phyloP scores from a whole-genome alignment of 2,797 vertebrate genomes.

The Hapalemur alaotrensis region DNA sequence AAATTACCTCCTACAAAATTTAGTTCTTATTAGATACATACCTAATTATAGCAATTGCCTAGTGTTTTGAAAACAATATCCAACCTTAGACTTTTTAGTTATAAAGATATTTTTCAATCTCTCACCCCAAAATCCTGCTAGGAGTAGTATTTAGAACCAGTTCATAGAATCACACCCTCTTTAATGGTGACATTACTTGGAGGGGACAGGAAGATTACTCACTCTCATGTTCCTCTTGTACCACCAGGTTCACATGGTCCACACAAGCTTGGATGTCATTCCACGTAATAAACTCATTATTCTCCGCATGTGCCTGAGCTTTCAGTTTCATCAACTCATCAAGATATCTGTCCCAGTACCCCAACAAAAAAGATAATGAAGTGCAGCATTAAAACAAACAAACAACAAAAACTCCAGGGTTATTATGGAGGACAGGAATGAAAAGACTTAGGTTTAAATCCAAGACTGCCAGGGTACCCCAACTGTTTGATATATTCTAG shows the following conservation, averaged over 20 bases:
- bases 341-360: slow-evolving; percentile 89
- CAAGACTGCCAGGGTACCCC: not conserved
- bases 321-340: slow-evolving; percentile 95
- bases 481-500: not conserved
- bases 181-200: not conserved
- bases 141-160: not conserved
- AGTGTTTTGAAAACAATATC: not conserved
- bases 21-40: not conserved
- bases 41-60: not conserved
- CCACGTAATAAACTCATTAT: slow-evolving; percentile 93
- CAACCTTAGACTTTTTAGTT: not conserved
- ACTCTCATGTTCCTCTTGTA: slow-evolving; percentile 97
- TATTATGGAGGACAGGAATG: not conserved
- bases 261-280: slow-evolving; percentile 97
- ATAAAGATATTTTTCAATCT: not conserved
- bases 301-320: slow-evolving; percentile 86
- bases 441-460: not conserved
- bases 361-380: slow-evolving; percentile 12
- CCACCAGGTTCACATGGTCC: slow-evolving; percentile 92
- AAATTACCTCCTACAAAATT: not conserved
- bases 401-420: not conserved
- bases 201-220: slow-evolving; percentile 73
- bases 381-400: not conserved
- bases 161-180: rapidly evolving
- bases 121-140: not conserved